Base-by-base conservation (phyloP, 1,140 invertebrate genomes). In the Drosophila pseudoananassae region DNA sequence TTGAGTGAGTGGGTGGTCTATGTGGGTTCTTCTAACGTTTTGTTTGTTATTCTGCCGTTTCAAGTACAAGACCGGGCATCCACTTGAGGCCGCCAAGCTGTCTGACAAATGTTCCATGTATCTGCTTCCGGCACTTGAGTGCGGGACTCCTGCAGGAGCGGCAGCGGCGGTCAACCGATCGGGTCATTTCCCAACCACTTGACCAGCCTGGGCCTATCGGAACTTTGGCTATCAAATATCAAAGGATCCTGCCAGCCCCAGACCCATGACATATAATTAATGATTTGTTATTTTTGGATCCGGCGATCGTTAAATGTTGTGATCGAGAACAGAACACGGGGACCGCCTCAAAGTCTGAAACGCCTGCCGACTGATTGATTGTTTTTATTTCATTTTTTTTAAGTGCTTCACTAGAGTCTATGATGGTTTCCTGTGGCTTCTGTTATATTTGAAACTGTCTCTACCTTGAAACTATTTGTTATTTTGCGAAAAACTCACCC, bases 1-100 rank as follows among this genome's bases (percentile, higher is more conserved):
- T n/a, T n/a, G n/a, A n/a, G n/a, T n/a, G n/a, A n/a, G 45, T 58
- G 68, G 70, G 68, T 69, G 68, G 65, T 70, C 65, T 15, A 7
- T 14, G 5, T 29, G 40, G 65, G 45, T 33, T 36, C 12, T 20
- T n/a, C 6, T 17, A 17, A 43, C 40, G 25, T 17, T 43, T 40
- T 79, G 71, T 80, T 80, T 80, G 77, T 80, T 80, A 46, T 80
- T 51, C 53, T 46, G 45, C 33, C 43, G 40, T 33, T 36, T 78
- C 50, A 81, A 85, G 77, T 87, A 82, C 40, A 15, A 43, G 68
- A 2, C 9, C 9, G 23, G 12, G 4, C 17, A 20, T 15, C 68
- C 81, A 84, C 83, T 88, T 85, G 76, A 88, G 31, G 68, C 81
- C 76, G 87, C 81, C 85, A 85, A 76, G 47, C 71, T 71, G 83